Conservation (phyloP, 2,797 vertebrate species). For the Gymnopithys bicolor region DNA sequence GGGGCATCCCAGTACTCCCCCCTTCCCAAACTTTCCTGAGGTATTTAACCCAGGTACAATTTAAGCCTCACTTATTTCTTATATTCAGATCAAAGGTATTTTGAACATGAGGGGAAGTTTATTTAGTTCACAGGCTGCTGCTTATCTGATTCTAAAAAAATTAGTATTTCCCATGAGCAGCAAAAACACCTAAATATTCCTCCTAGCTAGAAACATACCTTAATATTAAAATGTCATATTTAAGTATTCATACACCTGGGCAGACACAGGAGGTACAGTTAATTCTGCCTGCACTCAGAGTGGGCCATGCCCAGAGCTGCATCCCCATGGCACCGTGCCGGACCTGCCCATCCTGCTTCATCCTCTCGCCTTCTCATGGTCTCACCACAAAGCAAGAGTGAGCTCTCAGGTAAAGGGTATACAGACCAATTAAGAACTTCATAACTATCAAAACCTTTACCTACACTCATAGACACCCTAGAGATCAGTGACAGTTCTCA, state of each 20-base stretch:
- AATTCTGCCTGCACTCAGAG: background rate
- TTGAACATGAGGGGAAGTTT: background rate
- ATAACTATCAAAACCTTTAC: background rate
- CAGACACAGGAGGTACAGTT: background rate
- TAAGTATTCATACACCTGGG: background rate
- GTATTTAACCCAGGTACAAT: background rate
- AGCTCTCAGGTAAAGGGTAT: background rate
- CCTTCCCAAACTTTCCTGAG: background rate
- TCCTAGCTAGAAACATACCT: background rate
- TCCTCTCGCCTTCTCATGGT: background rate
- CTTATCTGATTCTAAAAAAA: background rate
- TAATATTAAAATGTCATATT: background rate
- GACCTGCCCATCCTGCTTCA: too few relatives aligned
- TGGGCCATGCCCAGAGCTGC: background rate
- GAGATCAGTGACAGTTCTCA: background rate
- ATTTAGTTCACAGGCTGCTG: background rate
- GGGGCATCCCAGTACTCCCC: background rate
- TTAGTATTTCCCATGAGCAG: background rate
- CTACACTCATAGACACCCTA: background rate
- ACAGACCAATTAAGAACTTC: background rate
- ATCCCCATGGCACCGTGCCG: background rate
- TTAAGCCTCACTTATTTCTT: background rate
- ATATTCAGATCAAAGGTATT: background rate
- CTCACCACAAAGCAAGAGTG: background rate
- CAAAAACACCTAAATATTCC: background rate